Evolutionary conservation across 2,113 vertebrate genomes (phyloP).

Genomic region (Paratilapia polleni): DNA sequence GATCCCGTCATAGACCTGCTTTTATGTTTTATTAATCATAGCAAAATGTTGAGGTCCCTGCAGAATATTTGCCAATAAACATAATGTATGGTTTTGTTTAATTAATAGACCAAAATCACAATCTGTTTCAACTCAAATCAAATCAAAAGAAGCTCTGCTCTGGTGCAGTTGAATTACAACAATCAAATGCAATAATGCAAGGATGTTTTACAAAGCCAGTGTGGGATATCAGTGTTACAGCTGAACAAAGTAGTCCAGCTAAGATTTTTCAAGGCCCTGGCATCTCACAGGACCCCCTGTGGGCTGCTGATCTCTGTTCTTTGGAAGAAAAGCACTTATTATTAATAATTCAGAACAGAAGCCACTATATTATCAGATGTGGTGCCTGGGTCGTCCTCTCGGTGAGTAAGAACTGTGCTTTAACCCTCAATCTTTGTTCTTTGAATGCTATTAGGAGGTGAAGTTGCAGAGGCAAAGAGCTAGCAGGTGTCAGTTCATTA

Average conservation of each 20-base stretch:
- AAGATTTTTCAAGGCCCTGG: slow-evolving; percentile 22
- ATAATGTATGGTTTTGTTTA: not conserved
- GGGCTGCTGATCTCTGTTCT: slow-evolving; percentile 49
- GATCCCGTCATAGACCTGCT: not conserved
- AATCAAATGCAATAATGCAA: not conserved
- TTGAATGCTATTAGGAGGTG: not conserved
- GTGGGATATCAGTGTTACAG: slow-evolving; percentile 29
- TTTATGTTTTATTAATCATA: not conserved
- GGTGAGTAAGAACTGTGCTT: slow-evolving; percentile 5
- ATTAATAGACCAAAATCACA: not conserved
- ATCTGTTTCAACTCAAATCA: not conserved
- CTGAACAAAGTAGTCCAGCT: slow-evolving; percentile 43
- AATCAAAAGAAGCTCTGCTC: not conserved
- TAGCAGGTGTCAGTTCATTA: slow-evolving; percentile 5
- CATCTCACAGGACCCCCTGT: slow-evolving; percentile 35
- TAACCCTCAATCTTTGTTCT: slow-evolving; percentile 32
- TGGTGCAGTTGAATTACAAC: not conserved
- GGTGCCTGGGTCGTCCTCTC: slow-evolving; percentile 30
- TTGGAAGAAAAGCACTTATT: slow-evolving; percentile 53
- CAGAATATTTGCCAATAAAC: not conserved
- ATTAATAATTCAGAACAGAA: slow-evolving; percentile 71
- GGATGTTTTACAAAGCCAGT: not conserved
- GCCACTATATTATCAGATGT: slow-evolving; percentile 55
- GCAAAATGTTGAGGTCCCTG: not conserved
- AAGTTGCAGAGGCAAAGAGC: not conserved